Base-by-base conservation (phyloP, 2,797 vertebrate genomes). In the Meriones psammophilus region DNA sequence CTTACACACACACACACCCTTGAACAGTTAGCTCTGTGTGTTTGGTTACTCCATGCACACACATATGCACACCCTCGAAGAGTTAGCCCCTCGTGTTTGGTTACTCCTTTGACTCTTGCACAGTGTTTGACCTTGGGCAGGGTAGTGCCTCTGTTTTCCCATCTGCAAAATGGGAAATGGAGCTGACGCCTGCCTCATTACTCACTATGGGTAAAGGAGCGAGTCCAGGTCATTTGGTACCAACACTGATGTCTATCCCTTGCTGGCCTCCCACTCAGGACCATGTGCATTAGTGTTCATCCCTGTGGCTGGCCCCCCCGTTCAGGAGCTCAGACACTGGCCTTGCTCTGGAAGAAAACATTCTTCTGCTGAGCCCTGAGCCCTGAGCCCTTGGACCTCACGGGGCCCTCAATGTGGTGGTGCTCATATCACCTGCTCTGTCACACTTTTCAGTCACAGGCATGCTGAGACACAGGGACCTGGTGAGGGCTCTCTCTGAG, bases 191-290 rank as follows among this genome's bases (percentile, higher is more conserved):
- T 26, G 68, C 74, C 46, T 24, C 10, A 0, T 18, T 1, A 1
- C 2, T 4, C 20, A 46, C 28, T 76, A 15, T 56, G 22, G 10
- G 1, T 5, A 8, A 20, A 73, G 39, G 36, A 42, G 39, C 8
- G 20, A 3, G 10, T 0, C 8, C 17, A 1, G 0, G 13, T 9
- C 8, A 13, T 0, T 26, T 8, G 79, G 30, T 9, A 3, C 28
- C 26, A 30, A 36, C 46, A 36, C 46, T 1, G 22, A 33, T 15
- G 64, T 54, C 26, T 68, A 13, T 24, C 84, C 64, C 2, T 30
- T 15, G 30, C 20, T n/a, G 66, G 36, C 33, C 66, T 86, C 66
- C 46, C 33, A 26, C 8, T 20, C 17, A 22, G 64, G 7, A 2
- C 50, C 71, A 64, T 12, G 30, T 14, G 58, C 22, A 26, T n/a